A percentile compares a stretch with the other conserved stretches of the same genome.
Evolutionary conservation across 2,888 invertebrate species (phyloP).

Genomic region (Halocaridina rubra): DNA sequence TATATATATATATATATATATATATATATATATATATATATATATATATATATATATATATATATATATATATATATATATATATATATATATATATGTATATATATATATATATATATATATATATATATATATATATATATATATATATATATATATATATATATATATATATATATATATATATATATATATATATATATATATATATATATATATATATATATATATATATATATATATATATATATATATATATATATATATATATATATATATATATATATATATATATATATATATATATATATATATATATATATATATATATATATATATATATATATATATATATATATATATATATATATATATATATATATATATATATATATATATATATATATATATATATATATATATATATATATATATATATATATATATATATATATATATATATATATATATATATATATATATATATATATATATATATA

Average conservation of each 20-base stretch:
- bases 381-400: slow-evolving; percentile 17
- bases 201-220: slow-evolving; percentile 17
- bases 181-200: slow-evolving; percentile 15
- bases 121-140: slow-evolving; percentile 12
- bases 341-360: slow-evolving; percentile 2
- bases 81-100: slow-evolving; percentile 4
- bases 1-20: slow-evolving; percentile 16
- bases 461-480: slow-evolving; percentile 17
- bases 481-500: not conserved
- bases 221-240: not conserved
- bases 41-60: not conserved
- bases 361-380: slow-evolving; percentile 16
- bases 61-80: not conserved
- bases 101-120: slow-evolving; percentile 19
- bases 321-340: no score
- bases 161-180: not conserved
- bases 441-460: slow-evolving; percentile 16
- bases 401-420: no score
- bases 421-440: not conserved
- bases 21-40: slow-evolving; percentile 17
- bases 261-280: slow-evolving; percentile 10
- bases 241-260: not conserved
- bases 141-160: no score
- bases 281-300: slow-evolving; percentile 17
- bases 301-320: slow-evolving; percentile 1